These are phyloP conservation scores for Melanophora roralis DNA, from an alignment of 2,888 invertebrate species.

Conservation along the genomic window DNA sequence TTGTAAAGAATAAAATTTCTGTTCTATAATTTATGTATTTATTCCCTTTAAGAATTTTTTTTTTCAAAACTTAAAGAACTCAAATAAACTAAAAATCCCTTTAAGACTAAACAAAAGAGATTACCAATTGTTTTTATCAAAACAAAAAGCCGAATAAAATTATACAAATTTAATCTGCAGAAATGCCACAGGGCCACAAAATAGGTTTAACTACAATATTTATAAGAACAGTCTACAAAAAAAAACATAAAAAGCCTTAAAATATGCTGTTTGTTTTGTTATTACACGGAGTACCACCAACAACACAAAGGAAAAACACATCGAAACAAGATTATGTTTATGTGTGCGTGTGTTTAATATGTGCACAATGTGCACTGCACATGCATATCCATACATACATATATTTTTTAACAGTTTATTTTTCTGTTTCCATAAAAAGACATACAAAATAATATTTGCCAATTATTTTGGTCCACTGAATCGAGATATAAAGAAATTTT, in stretches of 20 bases:
- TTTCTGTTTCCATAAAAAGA: background rate
- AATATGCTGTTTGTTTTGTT: conserved; percentile 17
- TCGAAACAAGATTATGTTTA: background rate
- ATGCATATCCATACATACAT: too few relatives aligned
- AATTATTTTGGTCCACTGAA: conserved; percentile 55
- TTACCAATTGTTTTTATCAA: conserved; percentile 10
- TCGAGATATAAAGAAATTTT: background rate
- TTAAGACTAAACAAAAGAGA: conserved; percentile 1
- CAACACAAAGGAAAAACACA: background rate
- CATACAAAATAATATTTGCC: conserved; percentile 27
- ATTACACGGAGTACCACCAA: background rate
- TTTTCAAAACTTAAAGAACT: background rate
- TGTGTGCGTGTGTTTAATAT: background rate
- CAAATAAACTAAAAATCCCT: background rate
- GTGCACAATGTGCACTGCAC: too few relatives aligned
- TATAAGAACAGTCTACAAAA: background rate
- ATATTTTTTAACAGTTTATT: background rate
- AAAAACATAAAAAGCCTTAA: conserved; percentile 35
- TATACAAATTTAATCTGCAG: conserved; percentile 20
- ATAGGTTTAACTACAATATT: conserved; percentile 6
- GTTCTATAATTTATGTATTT: too few relatives aligned
- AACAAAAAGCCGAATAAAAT: background rate
- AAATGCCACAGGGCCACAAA: conserved; percentile 2
- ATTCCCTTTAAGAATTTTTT: too few relatives aligned
- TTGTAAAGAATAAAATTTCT: too few relatives aligned